Evolutionary conservation across 2,113 vertebrate genomes (phyloP).

Genomic region (Ariopsis seemanni): DNA sequence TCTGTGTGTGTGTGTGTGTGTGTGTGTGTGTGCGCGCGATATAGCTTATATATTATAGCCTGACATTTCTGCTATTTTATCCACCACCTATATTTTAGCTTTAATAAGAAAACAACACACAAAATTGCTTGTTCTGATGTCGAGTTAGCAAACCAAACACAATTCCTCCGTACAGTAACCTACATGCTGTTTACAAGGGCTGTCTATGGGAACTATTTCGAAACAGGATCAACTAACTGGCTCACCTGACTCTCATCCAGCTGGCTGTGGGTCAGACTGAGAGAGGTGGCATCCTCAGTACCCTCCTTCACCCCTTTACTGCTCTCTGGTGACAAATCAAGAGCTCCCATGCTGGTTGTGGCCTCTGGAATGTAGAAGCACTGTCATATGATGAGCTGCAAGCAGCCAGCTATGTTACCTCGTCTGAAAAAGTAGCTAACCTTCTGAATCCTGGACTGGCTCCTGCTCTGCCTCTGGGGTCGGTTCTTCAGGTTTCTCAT

Average conservation of each 20-base stretch:
- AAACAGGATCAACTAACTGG: constrained; percentile 9
- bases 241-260: constrained; percentile 64
- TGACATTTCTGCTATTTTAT: neutral
- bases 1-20: no score
- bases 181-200: constrained; percentile 5
- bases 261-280: constrained; percentile 40
- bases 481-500: constrained; percentile 28
- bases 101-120: neutral
- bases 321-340: constrained; percentile 66
- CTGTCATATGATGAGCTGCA: neutral
- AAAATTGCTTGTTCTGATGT: neutral
- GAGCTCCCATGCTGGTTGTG: constrained; percentile 20
- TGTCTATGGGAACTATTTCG: constrained; percentile 49
- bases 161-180: constrained; percentile 52
- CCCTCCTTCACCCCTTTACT: constrained; percentile 70
- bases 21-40: no score
- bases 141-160: constrained; percentile 44
- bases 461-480: constrained; percentile 16
- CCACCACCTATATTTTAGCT: neutral
- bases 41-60: no score
- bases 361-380: constrained; percentile 40
- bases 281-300: constrained; percentile 61
- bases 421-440: constrained; percentile 37
- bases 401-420: constrained; percentile 18
- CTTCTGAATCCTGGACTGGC: constrained; percentile 26